These are phyloP conservation scores for Cyphomyrmex costatus DNA, from an alignment of 1,140 invertebrate genomes.

Conservation along the genomic window DNA sequence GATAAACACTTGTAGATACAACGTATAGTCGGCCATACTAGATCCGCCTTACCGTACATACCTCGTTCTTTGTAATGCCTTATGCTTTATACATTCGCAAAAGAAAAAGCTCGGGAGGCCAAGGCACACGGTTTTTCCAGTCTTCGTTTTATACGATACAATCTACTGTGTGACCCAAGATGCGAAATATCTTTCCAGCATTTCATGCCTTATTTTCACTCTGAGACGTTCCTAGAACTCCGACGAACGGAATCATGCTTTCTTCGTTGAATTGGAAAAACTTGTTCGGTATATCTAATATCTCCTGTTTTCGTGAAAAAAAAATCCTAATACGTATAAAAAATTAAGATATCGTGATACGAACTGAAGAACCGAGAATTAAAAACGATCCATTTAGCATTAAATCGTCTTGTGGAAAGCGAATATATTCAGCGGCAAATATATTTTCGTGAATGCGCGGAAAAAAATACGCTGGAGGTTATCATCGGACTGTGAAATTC, in stretches of 20 bases:
- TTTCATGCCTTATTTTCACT: slow-evolving; percentile 19
- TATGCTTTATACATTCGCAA: slow-evolving; percentile 55
- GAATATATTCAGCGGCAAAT: slow-evolving; percentile 17
- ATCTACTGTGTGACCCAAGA: slow-evolving; percentile 22
- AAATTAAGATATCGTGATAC: not conserved
- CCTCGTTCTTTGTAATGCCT: slow-evolving; percentile 41
- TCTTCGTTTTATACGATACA: slow-evolving; percentile 30
- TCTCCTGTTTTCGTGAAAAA: not conserved
- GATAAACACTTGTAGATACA: slow-evolving; percentile 65
- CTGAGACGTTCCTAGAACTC: not conserved
- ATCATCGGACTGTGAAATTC: slow-evolving; percentile 17
- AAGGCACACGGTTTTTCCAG: not conserved
- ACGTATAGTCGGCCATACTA: slow-evolving; percentile 42
- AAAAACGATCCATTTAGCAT: not conserved
- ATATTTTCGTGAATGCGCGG: not conserved
- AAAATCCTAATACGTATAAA: not conserved
- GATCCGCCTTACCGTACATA: slow-evolving; percentile 30
- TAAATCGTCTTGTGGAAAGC: not conserved
- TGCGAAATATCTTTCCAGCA: slow-evolving; percentile 6
- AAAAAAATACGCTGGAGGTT: slow-evolving; percentile 9
- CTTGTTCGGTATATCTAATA: not conserved
- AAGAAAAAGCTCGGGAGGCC: slow-evolving; percentile 9
- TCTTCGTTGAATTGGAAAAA: not conserved
- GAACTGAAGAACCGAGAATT: not conserved
- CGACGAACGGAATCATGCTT: not conserved